These are phyloP conservation scores for Aptenodytes forsteri DNA, from an alignment of 2,113 vertebrate genomes.

Conservation along the genomic window DNA sequence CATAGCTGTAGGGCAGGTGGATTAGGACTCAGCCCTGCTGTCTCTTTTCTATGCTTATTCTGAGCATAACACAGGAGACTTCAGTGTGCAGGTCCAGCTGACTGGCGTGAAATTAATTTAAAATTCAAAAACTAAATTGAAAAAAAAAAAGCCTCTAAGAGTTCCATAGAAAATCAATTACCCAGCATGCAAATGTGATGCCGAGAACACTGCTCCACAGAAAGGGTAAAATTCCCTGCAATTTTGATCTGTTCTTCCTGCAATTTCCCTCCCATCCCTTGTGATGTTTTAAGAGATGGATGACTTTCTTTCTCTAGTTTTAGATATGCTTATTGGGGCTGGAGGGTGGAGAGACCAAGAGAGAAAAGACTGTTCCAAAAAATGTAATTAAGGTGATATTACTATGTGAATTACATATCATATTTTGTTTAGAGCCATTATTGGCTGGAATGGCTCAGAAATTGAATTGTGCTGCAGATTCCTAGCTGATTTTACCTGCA, in stretches of 20 bases:
- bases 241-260: constrained; percentile 20
- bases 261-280: constrained; percentile 23
- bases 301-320: not conserved
- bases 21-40: not conserved
- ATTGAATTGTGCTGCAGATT: constrained; percentile 53
- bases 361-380: constrained; percentile 10
- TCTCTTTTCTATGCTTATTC: not conserved
- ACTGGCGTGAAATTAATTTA: constrained; percentile 18
- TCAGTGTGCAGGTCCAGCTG: not conserved
- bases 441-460: constrained; percentile 58
- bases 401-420: constrained; percentile 55
- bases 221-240: constrained; percentile 36
- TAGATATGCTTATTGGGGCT: constrained; percentile 25
- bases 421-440: constrained; percentile 68
- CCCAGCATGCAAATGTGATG: not conserved
- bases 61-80: not conserved
- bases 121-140: constrained; percentile 34
- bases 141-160: not conserved
- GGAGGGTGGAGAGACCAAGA: constrained; percentile 21
- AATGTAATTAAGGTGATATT: constrained; percentile 67
- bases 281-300: constrained; percentile 24
- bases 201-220: not conserved
- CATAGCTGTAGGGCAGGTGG: not conserved
- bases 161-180: constrained; percentile 49
- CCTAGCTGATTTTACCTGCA: not conserved